Percentiles rank a stretch among this genome's conserved stretches.
These are phyloP conservation scores for Bombus turneri DNA, from an alignment of 1,140 invertebrate genomes.

Conservation along the genomic window DNA sequence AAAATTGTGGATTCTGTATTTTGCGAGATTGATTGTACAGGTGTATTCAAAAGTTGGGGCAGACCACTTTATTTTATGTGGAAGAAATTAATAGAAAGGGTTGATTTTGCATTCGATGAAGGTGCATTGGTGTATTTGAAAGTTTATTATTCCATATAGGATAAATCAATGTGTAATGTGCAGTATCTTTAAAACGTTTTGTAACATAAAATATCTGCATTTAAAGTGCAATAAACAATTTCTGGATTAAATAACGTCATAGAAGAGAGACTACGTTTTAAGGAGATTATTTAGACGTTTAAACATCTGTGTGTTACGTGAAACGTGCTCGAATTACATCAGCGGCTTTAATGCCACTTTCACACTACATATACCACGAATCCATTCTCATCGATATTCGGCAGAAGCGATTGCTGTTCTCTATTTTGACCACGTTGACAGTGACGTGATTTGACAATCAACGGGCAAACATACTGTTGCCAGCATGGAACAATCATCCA, in stretches of 20 bases:
- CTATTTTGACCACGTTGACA: constrained; percentile 1
- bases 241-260: neutral
- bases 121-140: too few relatives aligned
- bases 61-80: too few relatives aligned
- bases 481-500: neutral
- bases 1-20: neutral
- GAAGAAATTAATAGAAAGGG: too few relatives aligned
- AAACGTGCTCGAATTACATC: neutral
- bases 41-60: too few relatives aligned
- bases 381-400: constrained; percentile 13
- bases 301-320: neutral
- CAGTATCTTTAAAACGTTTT: too few relatives aligned
- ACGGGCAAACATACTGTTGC: constrained; percentile 1
- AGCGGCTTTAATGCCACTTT: neutral
- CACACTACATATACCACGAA: neutral
- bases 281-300: neutral
- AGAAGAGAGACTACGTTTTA: neutral
- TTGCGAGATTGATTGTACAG: too few relatives aligned
- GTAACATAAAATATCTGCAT: too few relatives aligned
- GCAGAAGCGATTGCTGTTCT: neutral
- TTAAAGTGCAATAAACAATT: neutral
- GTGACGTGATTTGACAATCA: constrained; percentile 22
- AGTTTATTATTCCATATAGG: too few relatives aligned
- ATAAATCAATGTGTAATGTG: too few relatives aligned
- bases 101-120: too few relatives aligned